Conservation (phyloP, 2,113 vertebrate species). For the Pachypanchax playfairii region DNA sequence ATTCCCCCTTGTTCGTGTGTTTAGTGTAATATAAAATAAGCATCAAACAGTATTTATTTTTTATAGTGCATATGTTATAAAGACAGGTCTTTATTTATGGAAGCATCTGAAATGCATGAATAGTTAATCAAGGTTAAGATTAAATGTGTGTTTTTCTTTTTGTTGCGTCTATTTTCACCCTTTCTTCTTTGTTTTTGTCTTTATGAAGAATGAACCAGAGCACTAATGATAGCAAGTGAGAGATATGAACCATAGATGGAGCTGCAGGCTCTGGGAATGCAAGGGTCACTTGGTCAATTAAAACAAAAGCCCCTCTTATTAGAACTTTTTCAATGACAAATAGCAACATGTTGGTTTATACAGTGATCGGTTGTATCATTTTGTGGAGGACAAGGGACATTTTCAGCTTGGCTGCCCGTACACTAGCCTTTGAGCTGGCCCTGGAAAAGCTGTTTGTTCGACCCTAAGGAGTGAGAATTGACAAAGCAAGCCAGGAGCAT, state of each 20-base stretch:
- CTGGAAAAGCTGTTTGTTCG: conserved; percentile 85
- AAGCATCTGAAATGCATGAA: not conserved
- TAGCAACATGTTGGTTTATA: conserved; percentile 82
- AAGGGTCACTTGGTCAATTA: conserved; percentile 79
- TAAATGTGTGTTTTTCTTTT: not conserved
- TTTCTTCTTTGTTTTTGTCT: conserved; percentile 34
- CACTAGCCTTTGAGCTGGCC: conserved; percentile 77
- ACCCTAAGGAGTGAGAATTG: conserved; percentile 86
- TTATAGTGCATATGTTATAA: too few species aligned
- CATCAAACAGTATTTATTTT: too few species aligned
- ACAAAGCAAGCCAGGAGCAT: conserved; percentile 83
- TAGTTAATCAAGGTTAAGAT: not conserved
- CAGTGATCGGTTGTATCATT: conserved; percentile 83
- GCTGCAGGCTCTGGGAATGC: conserved; percentile 62
- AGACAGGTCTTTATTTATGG: too few species aligned
- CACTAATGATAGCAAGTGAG: conserved; percentile 63
- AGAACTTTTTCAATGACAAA: conserved; percentile 85
- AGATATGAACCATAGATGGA: conserved; percentile 21
- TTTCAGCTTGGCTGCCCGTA: conserved; percentile 83
- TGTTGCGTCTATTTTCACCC: not conserved
- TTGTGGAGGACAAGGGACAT: conserved; percentile 83
- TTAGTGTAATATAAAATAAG: too few species aligned
- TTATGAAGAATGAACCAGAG: conserved; percentile 44
- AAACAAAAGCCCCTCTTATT: conserved; percentile 81
- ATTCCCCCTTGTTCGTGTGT: too few species aligned